Conservation (phyloP, 2,888 invertebrate species). For the Chrysolina haemoptera region DNA sequence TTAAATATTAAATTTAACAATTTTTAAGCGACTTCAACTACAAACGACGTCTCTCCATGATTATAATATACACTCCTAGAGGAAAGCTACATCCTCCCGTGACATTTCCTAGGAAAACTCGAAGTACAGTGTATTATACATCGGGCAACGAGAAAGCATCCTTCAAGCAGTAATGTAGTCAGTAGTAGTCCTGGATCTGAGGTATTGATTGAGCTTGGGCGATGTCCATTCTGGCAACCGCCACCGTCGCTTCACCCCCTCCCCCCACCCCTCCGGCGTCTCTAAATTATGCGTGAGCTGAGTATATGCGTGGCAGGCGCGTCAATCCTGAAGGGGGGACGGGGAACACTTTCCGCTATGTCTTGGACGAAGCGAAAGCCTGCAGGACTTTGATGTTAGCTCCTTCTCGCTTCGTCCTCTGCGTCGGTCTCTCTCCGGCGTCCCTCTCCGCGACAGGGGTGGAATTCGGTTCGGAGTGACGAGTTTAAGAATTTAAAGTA, state of each 20-base stretch:
- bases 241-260: constrained; percentile 37
- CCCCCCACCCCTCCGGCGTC: constrained; percentile 56
- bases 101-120: constrained; percentile 1
- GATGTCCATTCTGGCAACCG: constrained; percentile 71
- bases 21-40: no score
- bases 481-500: constrained; percentile 13
- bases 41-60: not conserved
- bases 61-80: not conserved
- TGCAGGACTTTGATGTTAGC: constrained; percentile 64
- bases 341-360: constrained; percentile 51
- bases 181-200: constrained; percentile 64
- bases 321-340: constrained; percentile 60
- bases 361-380: constrained; percentile 60
- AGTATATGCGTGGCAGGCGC: constrained; percentile 69
- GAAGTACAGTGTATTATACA: constrained; percentile 9
- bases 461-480: constrained; percentile 36
- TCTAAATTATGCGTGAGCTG: constrained; percentile 71
- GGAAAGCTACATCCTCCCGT: not conserved
- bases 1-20: no score
- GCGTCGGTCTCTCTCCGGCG: constrained; percentile 44
- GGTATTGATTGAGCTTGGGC: constrained; percentile 69
- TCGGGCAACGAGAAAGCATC: constrained; percentile 23
- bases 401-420: constrained; percentile 30
- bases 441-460: constrained; percentile 41
- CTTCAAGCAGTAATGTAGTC: constrained; percentile 61